These are phyloP conservation scores for Lepidiolamprologus cunningtoni DNA, from an alignment of 2,113 vertebrate species.

Conservation along the genomic window DNA sequence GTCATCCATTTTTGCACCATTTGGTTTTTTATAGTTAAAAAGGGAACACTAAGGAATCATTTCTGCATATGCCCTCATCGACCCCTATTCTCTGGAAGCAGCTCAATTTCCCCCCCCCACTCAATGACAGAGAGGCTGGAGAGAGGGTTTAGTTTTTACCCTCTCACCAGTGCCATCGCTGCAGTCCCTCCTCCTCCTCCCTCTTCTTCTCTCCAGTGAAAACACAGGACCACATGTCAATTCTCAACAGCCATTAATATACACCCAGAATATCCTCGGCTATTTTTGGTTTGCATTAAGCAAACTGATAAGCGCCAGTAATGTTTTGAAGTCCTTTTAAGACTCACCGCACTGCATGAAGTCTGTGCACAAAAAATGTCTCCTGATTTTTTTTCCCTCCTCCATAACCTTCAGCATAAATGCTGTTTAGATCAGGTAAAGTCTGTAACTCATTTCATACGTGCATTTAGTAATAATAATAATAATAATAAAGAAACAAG, in stretches of 20 bases:
- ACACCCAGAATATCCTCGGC: neutral
- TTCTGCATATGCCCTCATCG: slow-evolving; percentile 16
- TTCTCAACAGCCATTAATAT: slow-evolving; percentile 8
- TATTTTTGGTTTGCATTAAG: neutral
- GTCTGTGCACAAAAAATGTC: neutral
- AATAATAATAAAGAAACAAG: neutral
- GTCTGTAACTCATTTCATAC: neutral
- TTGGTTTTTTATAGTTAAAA: neutral
- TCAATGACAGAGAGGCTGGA: neutral
- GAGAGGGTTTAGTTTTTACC: neutral
- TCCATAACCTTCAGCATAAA: neutral
- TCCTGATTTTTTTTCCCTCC: neutral
- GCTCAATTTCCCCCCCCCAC: neutral
- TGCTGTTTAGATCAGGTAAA: neutral
- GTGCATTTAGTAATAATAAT: neutral
- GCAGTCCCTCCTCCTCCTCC: slow-evolving; percentile 43
- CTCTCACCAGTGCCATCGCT: slow-evolving; percentile 37
- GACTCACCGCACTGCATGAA: neutral
- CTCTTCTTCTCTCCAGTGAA: slow-evolving; percentile 37
- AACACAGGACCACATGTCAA: slow-evolving; percentile 57
- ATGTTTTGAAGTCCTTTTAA: neutral
- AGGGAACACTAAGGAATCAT: neutral
- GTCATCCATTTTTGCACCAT: slow-evolving; percentile 1
- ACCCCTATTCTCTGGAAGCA: slow-evolving; percentile 2
- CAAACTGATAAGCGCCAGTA: neutral